Conservation (phyloP, 2,888 invertebrate species). For the Drosophila prolongata region DNA sequence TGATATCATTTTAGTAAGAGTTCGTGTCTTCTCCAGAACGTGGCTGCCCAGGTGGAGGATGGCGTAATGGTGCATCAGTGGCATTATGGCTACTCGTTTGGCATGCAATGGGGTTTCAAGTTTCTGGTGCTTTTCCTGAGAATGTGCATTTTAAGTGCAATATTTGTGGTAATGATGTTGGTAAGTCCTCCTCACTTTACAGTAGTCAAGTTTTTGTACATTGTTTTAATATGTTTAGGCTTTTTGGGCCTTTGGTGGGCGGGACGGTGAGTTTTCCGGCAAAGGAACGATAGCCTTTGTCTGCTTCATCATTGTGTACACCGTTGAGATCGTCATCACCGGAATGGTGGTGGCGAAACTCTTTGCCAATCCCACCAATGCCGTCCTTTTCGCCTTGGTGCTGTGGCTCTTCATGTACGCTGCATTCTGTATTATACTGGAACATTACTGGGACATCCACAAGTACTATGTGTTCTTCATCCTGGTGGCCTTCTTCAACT, state of each 20-base stretch:
- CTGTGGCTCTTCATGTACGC: constrained; percentile 73
- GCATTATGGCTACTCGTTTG: constrained; percentile 69
- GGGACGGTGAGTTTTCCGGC: not conserved
- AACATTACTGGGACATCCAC: constrained; percentile 51
- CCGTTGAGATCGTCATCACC: constrained; percentile 59
- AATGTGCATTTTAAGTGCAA: constrained; percentile 54
- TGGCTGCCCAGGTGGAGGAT: constrained; percentile 62
- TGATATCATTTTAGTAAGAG: too few species aligned
- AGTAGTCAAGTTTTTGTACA: not conserved
- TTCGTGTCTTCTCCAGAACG: constrained; percentile 49
- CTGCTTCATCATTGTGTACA: constrained; percentile 54
- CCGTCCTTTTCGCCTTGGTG: constrained; percentile 56
- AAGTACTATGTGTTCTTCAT: constrained; percentile 49
- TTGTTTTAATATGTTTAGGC: constrained; percentile 15
- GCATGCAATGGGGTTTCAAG: constrained; percentile 57
- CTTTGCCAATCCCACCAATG: constrained; percentile 51
- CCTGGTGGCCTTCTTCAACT: constrained; percentile 67
- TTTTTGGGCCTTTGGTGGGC: constrained; percentile 39
- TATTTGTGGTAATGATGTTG: constrained; percentile 49
- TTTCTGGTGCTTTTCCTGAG: constrained; percentile 63
- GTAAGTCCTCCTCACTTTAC: constrained; percentile 38
- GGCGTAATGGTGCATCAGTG: constrained; percentile 73
- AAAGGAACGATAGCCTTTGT: constrained; percentile 34
- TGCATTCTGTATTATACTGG: constrained; percentile 63
- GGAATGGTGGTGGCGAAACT: constrained; percentile 63